These are phyloP conservation scores for Sinotaia quadrata DNA, from an alignment of 2,888 invertebrate genomes.

Conservation along the genomic window DNA sequence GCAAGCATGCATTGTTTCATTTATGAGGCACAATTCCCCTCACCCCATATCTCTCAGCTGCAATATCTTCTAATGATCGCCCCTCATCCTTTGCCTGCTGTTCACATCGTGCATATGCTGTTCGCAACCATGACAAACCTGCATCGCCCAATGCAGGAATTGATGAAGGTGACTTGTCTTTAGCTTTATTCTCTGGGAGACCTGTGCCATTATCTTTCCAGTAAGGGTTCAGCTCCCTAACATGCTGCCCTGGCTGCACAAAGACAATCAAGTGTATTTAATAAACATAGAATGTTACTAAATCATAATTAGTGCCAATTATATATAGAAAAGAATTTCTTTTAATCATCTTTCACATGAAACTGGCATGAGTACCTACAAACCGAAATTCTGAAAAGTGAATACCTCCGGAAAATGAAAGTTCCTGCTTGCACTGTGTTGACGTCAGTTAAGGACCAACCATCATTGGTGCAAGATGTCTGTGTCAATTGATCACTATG, in stretches of 20 bases:
- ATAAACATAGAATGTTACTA: too few relatives aligned
- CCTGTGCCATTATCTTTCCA: constrained; percentile 93
- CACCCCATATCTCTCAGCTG: constrained; percentile 77
- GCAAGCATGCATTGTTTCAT: neutral
- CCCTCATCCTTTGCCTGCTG: constrained; percentile 76
- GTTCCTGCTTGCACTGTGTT: too few relatives aligned
- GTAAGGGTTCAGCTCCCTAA: constrained; percentile 89
- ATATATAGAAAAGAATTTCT: neutral
- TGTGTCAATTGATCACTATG: too few relatives aligned
- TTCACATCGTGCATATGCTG: constrained; percentile 75
- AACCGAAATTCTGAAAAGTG: too few relatives aligned
- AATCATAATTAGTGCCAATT: too few relatives aligned
- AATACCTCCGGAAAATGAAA: too few relatives aligned
- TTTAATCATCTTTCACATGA: neutral
- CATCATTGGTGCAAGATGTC: too few relatives aligned
- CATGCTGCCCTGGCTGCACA: constrained; percentile 79
- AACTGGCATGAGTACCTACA: too few relatives aligned
- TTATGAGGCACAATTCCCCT: constrained; percentile 19
- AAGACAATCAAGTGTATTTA: too few relatives aligned
- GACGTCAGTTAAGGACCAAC: too few relatives aligned
- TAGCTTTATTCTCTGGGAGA: constrained; percentile 76
- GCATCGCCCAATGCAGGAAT: constrained; percentile 71
- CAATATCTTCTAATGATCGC: constrained; percentile 76
- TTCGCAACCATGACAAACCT: constrained; percentile 75
- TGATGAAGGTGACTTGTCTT: constrained; percentile 3